Conservation (phyloP, 2,888 invertebrate species). For the Hybos culiciformis region DNA sequence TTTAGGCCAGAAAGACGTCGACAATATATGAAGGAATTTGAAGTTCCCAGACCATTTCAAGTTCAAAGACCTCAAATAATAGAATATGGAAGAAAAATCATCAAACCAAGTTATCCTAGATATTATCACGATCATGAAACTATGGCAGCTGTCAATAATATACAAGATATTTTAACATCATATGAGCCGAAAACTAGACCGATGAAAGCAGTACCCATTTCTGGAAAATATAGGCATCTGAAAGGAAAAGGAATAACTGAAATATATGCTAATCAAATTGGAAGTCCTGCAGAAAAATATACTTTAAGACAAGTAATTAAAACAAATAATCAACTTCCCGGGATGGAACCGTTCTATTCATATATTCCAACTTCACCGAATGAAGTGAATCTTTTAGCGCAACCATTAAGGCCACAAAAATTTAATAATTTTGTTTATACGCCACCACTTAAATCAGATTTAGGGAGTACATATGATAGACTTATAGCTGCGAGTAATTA, state of each 20-base stretch:
- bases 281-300: conserved; percentile 11
- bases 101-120: conserved; percentile 16
- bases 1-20: conserved; percentile 12
- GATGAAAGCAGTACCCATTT: conserved; percentile 28
- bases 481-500: background rate
- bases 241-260: conserved; percentile 30
- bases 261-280: conserved; percentile 21
- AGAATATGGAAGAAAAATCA: conserved; percentile 29
- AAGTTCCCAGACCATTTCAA: conserved; percentile 31
- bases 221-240: conserved; percentile 30
- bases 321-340: conserved; percentile 22
- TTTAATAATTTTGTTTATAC: background rate
- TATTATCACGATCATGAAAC: conserved; percentile 1
- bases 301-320: conserved; percentile 11
- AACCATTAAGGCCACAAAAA: background rate
- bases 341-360: conserved; percentile 49
- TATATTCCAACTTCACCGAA: conserved; percentile 61
- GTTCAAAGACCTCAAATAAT: conserved; percentile 30
- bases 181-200: conserved; percentile 24
- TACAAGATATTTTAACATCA: conserved; percentile 26
- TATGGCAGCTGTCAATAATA: conserved; percentile 23
- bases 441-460: background rate
- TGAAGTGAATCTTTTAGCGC: conserved; percentile 53
- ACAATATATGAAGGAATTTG: conserved; percentile 11
- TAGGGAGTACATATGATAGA: background rate